These are phyloP conservation scores for Mionectes macconnelli DNA, from an alignment of 2,113 vertebrate species.

Conservation along the genomic window DNA sequence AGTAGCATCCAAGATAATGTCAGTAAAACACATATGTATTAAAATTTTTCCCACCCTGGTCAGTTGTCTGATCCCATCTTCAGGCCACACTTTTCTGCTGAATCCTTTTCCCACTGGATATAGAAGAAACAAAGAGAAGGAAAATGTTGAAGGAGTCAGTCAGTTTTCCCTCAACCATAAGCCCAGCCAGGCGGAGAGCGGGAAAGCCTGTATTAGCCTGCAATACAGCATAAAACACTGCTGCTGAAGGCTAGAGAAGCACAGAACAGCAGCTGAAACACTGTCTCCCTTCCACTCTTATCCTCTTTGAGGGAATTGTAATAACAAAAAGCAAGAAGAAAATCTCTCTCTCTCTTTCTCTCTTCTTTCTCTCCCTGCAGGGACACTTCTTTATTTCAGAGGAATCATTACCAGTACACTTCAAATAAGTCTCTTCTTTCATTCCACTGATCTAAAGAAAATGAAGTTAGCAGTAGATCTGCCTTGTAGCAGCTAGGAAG, in stretches of 20 bases:
- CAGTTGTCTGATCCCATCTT: not conserved
- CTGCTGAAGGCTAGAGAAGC: not conserved
- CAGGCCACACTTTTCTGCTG: not conserved
- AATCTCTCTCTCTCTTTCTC: not conserved
- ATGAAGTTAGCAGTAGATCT: not conserved
- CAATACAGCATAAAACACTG: not conserved
- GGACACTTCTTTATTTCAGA: not conserved
- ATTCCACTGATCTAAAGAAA: not conserved
- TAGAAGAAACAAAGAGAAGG: not conserved
- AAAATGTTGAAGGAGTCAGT: not conserved
- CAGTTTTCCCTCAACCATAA: not conserved
- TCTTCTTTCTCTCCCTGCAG: not conserved
- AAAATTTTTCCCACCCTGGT: not conserved
- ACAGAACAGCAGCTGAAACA: accelerated
- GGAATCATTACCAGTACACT: not conserved
- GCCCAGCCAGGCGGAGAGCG: not conserved
- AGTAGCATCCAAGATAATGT: not conserved
- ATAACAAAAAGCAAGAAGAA: not conserved
- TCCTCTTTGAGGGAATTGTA: not conserved
- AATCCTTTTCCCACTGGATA: not conserved
- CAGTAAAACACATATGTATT: not conserved
- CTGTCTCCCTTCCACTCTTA: not conserved
- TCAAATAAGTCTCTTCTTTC: not conserved
- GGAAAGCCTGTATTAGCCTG: not conserved
- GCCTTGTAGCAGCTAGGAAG: not conserved